Percentiles rank a stretch among this genome's conserved stretches.
These are phyloP conservation scores for Lota lota DNA, from an alignment of 2,113 vertebrate genomes.

Conservation along the genomic window DNA sequence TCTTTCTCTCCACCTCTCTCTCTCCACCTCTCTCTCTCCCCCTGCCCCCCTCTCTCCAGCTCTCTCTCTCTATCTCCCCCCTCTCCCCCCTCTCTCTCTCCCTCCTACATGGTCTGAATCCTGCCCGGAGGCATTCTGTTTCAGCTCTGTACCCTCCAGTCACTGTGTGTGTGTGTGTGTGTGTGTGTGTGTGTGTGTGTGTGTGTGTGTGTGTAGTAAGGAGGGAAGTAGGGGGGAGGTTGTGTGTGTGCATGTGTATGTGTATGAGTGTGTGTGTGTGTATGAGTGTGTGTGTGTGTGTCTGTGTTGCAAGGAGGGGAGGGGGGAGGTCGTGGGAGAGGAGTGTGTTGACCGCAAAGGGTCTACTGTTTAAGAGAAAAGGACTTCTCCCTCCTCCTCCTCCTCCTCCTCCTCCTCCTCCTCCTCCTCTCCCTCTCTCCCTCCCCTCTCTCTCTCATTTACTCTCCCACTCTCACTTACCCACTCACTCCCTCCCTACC, in stretches of 20 bases:
- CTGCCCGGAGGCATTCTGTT: conserved; percentile 76
- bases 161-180: conserved; percentile 51
- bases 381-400: conserved; percentile 64
- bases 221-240: conserved; percentile 11
- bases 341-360: conserved; percentile 70
- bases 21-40: conserved; percentile 11
- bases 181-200: no score
- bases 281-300: no score
- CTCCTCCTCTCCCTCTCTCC: conserved; percentile 41
- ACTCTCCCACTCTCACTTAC: conserved; percentile 19
- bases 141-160: conserved; percentile 74
- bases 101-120: conserved; percentile 32
- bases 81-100: conserved; percentile 16
- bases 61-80: conserved; percentile 8
- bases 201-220: conserved; percentile 20
- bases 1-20: background rate
- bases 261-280: no score
- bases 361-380: conserved; percentile 77
- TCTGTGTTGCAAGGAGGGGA: conserved; percentile 48
- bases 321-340: conserved; percentile 38
- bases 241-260: no score
- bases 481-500: conserved; percentile 15
- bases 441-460: conserved; percentile 16
- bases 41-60: conserved; percentile 22
- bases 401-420: conserved; percentile 11